phyloP scores from a whole-genome alignment of 2,797 vertebrate genomes.

The Platalea minor region DNA sequence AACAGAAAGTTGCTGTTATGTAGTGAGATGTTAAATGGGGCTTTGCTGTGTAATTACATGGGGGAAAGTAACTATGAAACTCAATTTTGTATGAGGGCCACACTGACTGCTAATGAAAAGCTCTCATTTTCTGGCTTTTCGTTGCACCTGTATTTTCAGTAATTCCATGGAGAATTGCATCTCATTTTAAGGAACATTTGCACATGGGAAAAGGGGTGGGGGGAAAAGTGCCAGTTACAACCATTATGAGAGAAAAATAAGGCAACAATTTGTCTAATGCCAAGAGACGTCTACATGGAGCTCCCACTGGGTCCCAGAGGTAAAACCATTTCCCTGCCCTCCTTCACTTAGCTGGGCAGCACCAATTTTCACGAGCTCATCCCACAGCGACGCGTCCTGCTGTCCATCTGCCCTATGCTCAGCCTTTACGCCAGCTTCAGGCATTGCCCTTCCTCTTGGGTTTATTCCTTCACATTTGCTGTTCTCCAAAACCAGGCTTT shows the following conservation, averaged over 20 bases:
- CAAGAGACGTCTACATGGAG: neutral
- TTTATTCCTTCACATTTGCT: neutral
- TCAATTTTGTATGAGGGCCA: slow-evolving; percentile 3
- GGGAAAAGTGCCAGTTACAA: neutral
- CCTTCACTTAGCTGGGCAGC: neutral
- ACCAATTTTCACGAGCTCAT: neutral
- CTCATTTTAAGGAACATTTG: neutral
- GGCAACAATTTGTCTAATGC: neutral
- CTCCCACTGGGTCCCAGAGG: neutral
- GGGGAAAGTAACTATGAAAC: slow-evolving; percentile 37
- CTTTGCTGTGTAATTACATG: slow-evolving; percentile 56
- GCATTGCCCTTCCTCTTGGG: neutral
- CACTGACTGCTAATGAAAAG: slow-evolving; percentile 32
- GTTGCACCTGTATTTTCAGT: slow-evolving; percentile 36
- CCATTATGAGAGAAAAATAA: neutral
- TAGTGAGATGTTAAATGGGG: slow-evolving; percentile 41
- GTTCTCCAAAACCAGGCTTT: neutral
- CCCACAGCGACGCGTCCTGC: rapidly evolving
- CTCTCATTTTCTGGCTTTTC: slow-evolving; percentile 30
- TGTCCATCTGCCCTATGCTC: neutral
- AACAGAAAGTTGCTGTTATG: slow-evolving; percentile 40
- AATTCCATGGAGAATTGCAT: neutral
- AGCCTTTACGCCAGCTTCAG: neutral
- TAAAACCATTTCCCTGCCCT: neutral
- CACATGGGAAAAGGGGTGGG: neutral